These are phyloP conservation scores for fruit fly (Drosophila melanogaster) DNA, from an alignment of 1,140 invertebrate species.

Conservation along the genomic window DNA sequence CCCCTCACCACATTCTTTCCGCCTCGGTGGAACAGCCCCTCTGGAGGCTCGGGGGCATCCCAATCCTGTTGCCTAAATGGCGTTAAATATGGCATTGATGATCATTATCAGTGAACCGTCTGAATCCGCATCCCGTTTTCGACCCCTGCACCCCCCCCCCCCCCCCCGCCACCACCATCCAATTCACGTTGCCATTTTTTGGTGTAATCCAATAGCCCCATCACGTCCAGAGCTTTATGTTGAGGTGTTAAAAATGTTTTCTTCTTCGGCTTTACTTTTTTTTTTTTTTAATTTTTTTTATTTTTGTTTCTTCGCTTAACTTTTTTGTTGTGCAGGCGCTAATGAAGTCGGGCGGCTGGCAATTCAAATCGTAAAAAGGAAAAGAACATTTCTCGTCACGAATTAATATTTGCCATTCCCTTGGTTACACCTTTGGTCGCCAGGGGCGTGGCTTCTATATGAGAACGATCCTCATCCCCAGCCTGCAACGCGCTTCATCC, in stretches of 20 bases:
- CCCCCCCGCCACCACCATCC: too few species aligned
- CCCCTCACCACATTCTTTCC: not conserved
- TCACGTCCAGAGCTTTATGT: constrained; percentile 57
- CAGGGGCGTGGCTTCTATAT: not conserved
- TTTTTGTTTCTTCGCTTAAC: not conserved
- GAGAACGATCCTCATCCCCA: not conserved
- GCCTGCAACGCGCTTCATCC: not conserved
- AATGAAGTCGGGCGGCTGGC: constrained; percentile 58
- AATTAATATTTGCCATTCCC: constrained; percentile 66
- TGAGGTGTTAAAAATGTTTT: constrained; percentile 68
- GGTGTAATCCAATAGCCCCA: constrained; percentile 72
- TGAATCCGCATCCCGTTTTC: constrained; percentile 8
- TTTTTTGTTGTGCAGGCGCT: constrained; percentile 38
- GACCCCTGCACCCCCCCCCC: too few species aligned
- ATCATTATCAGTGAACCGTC: constrained; percentile 68
- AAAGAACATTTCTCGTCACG: constrained; percentile 58
- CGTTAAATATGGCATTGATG: constrained; percentile 79
- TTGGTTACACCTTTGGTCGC: not conserved
- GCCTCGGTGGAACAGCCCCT: not conserved
- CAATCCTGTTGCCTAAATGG: constrained; percentile 70
- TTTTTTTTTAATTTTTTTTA: not conserved
- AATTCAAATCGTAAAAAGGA: constrained; percentile 56
- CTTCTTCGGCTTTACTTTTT: constrained; percentile 2
- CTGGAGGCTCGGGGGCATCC: not conserved
- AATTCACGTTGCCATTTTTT: constrained; percentile 9